Evolutionary conservation across 2,888 invertebrate species (phyloP).

Genomic region (Steinernema scapterisci): DNA sequence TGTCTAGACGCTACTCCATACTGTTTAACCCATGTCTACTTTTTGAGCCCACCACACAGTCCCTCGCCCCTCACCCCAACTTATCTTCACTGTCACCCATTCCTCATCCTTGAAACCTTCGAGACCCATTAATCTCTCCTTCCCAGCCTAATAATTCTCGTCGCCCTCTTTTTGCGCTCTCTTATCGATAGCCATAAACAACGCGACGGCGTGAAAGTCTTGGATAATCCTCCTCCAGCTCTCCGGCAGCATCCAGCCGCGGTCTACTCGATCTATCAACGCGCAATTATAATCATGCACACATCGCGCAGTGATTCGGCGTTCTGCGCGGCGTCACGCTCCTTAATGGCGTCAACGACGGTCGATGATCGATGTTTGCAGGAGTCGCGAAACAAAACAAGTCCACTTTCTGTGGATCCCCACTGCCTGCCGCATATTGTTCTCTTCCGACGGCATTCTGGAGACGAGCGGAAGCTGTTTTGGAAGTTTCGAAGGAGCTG

Average conservation of each 20-base stretch:
- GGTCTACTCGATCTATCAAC: not conserved
- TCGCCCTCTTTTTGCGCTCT: too few relatives aligned
- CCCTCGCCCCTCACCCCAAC: too few relatives aligned
- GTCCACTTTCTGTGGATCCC: not conserved
- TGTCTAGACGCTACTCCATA: too few relatives aligned
- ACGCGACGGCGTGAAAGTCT: not conserved
- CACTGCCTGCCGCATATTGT: not conserved
- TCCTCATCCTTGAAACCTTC: too few relatives aligned
- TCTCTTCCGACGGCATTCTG: not conserved
- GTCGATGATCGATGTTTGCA: slow-evolving; percentile 19
- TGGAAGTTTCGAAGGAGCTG: too few relatives aligned
- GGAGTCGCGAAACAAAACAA: slow-evolving; percentile 1
- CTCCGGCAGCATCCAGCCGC: not conserved
- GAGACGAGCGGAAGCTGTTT: not conserved
- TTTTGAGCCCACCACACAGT: too few relatives aligned
- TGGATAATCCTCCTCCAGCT: not conserved
- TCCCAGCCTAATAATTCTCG: too few relatives aligned
- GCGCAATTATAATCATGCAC: slow-evolving; percentile 26
- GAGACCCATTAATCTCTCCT: too few relatives aligned
- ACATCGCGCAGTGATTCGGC: not conserved
- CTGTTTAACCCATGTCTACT: too few relatives aligned
- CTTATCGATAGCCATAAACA: too few relatives aligned
- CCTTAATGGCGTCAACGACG: slow-evolving; percentile 27
- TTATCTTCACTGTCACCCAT: too few relatives aligned
- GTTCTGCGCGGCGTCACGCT: slow-evolving; percentile 14